Base-by-base conservation (phyloP, 35 echinoderm and acorn worm species). In the Apostichopus parvimensis region DNA sequence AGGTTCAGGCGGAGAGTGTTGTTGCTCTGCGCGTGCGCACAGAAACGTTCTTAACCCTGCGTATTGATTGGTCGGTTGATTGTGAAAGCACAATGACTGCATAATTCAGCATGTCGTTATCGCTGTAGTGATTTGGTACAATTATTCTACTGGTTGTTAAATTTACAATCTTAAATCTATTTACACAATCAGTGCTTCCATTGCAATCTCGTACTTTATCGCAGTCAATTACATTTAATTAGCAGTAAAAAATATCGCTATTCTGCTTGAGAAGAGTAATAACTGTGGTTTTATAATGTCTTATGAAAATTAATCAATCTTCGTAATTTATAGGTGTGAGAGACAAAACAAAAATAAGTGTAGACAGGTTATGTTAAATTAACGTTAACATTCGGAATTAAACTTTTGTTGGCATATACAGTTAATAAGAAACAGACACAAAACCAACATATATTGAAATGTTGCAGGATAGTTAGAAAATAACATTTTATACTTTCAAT, bases 291-390 rank as follows among this genome's bases (percentile, higher is more conserved):
- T 75, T 75, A 75, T 75, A 18, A 75, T 7, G 71, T 75, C 6
- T 75, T 75, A 75, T 75, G 71, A 75, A 75, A 75, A 75, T 75
- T 75, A 75, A 75, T 75, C 21, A 75, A 75, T 18, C 71, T 75
- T 75, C 20, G 17, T 75, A 6, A 75, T 75, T 75, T 18, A 75
- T 75, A 75, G 15, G 6, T 73, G 15, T 20, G 17, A n/a, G 71
- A 75, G 15, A 22, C 14, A 18, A 18, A 75, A 75, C 14, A 73
- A 18, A 18, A 18, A 7, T n/a, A 75, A 75, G 71, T 7, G 71
- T 20, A 18, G 71, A 75, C 6, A 18, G 2, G 17, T 75, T 22
- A 75, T 22, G 15, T 75, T 75, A 18, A n/a, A 75, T 75, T 75
- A 75, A 18, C 71, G 71, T 75, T 18, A 75, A 75, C 15, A 75